Evolutionary conservation across 2,888 invertebrate genomes (phyloP).

Genomic region (Pristionchus entomophagus): DNA sequence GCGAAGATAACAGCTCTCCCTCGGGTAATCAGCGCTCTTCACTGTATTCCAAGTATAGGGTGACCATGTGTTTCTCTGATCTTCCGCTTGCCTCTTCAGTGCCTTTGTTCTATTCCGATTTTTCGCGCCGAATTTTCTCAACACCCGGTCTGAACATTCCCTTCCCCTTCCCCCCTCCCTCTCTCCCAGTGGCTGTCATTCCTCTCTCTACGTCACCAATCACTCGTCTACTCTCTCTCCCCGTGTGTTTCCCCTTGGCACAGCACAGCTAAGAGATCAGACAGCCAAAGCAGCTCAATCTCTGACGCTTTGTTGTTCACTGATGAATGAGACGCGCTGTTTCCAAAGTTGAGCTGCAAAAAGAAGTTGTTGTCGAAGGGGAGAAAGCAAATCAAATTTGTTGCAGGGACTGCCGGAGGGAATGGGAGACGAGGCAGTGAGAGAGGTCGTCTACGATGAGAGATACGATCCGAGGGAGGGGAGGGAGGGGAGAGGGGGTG

Average conservation of each 20-base stretch:
- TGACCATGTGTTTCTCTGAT: background rate
- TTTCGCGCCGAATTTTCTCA: background rate
- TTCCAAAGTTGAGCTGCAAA: no score
- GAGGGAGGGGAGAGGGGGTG: background rate
- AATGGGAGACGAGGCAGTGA: conserved; percentile 29
- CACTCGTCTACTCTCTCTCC: conserved; percentile 12
- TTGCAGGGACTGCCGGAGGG: background rate
- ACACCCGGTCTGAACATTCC: background rate
- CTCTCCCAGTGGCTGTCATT: background rate
- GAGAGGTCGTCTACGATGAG: conserved; percentile 13
- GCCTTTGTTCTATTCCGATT: background rate
- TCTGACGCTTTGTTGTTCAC: no score
- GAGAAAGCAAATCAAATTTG: background rate
- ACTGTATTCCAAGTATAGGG: background rate
- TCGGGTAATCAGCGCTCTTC: background rate
- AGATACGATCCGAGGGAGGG: background rate
- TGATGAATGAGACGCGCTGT: no score
- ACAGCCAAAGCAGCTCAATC: background rate
- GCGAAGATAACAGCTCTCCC: no score
- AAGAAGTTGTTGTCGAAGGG: background rate
- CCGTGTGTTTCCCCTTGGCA: conserved; percentile 16
- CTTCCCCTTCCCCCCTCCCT: background rate
- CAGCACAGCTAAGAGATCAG: background rate
- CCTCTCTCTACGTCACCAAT: conserved; percentile 11
- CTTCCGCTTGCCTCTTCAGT: background rate